These are phyloP conservation scores for Manduca sexta DNA, from an alignment of 1,140 invertebrate genomes.

Conservation along the genomic window DNA sequence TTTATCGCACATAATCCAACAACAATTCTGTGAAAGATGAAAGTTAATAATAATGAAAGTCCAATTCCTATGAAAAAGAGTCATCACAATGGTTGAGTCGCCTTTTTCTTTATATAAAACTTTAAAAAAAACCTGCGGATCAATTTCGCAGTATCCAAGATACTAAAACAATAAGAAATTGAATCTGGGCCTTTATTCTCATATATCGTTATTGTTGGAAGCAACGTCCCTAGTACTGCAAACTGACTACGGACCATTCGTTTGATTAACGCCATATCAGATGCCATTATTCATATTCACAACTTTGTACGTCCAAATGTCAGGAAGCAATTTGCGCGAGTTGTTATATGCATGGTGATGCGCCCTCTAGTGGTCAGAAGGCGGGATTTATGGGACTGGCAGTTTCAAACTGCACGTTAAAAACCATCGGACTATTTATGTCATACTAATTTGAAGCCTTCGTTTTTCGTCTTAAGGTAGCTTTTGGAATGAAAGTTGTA, in stretches of 20 bases:
- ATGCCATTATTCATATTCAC: slow-evolving; percentile 23
- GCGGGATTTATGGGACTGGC: slow-evolving; percentile 23
- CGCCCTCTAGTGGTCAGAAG: slow-evolving; percentile 11
- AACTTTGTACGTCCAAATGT: slow-evolving; percentile 23
- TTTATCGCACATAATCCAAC: too few relatives aligned
- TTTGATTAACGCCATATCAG: slow-evolving; percentile 1
- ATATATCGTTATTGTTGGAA: too few relatives aligned
- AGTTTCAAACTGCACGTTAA: slow-evolving; percentile 24
- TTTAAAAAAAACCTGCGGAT: too few relatives aligned
- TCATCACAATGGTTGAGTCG: too few relatives aligned
- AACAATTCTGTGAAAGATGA: too few relatives aligned
- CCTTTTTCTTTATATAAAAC: too few relatives aligned
- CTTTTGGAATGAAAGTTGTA: background rate
- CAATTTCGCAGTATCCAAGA: too few relatives aligned
- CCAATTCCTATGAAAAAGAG: too few relatives aligned
- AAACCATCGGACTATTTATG: slow-evolving; percentile 11
- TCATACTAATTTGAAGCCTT: background rate
- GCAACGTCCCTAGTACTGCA: too few relatives aligned
- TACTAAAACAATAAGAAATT: too few relatives aligned
- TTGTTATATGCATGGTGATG: slow-evolving; percentile 21
- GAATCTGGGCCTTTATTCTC: too few relatives aligned
- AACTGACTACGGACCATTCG: background rate
- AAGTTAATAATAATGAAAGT: too few relatives aligned
- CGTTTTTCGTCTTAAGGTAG: background rate
- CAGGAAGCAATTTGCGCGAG: slow-evolving; percentile 24